Percentiles rank a stretch among this genome's conserved stretches.
Evolutionary conservation across 1,140 invertebrate species (phyloP).

Genomic region (Lepidurus couesii): DNA sequence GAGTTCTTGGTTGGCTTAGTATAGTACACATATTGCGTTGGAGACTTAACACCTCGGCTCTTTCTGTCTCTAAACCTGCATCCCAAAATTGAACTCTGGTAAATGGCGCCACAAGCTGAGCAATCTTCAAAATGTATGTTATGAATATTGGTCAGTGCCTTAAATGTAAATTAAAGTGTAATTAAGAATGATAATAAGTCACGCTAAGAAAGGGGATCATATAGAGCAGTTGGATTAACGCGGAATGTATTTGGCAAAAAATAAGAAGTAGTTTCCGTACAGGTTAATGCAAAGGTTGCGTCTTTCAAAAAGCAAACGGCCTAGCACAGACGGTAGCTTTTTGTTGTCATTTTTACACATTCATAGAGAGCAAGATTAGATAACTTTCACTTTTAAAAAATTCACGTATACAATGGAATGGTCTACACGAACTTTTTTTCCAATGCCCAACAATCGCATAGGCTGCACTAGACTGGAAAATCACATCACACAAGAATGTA

Average conservation of each 20-base stretch:
- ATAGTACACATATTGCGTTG: too few species aligned
- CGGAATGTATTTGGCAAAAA: conserved; percentile 14
- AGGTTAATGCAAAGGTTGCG: background rate
- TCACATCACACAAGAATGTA: conserved; percentile 5
- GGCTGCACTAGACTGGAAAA: conserved; percentile 15
- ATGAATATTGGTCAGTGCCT: too few species aligned
- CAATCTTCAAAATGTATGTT: too few species aligned
- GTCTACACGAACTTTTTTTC: background rate
- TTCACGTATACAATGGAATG: conserved; percentile 19
- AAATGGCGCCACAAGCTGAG: too few species aligned
- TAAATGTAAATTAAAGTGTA: too few species aligned
- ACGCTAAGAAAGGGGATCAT: background rate
- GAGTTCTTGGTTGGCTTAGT: too few species aligned
- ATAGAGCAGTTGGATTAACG: background rate
- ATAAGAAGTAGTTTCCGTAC: background rate
- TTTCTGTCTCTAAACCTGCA: too few species aligned
- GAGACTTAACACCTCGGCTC: too few species aligned
- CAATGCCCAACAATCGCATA: conserved; percentile 18
- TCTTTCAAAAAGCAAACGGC: background rate
- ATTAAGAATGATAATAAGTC: background rate
- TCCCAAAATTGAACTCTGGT: too few species aligned
- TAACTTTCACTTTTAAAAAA: background rate
- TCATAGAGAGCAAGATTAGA: background rate
- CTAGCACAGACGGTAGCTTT: conserved; percentile 9
- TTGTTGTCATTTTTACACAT: background rate